phyloP scores from a whole-genome alignment of 2,797 vertebrate genomes.

The Urocyon cinereoargenteus region DNA sequence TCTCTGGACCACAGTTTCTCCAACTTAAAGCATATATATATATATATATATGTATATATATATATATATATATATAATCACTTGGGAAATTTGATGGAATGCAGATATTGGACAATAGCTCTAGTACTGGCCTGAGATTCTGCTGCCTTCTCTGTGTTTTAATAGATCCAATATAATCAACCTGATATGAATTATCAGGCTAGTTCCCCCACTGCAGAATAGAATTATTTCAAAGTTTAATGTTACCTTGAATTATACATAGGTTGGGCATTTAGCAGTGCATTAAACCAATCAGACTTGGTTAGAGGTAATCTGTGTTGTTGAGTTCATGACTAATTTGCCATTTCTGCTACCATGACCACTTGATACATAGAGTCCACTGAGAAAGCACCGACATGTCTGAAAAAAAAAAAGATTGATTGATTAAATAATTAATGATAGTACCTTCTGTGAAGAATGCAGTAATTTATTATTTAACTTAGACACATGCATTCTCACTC shows the following conservation, averaged over 20 bases:
- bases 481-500: not conserved
- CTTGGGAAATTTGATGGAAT: not conserved
- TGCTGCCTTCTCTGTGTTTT: not conserved
- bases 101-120: not conserved
- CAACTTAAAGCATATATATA: not conserved
- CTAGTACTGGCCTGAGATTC: not conserved
- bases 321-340: not conserved
- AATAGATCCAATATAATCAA: not conserved
- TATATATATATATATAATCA: no score
- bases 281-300: not conserved
- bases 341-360: not conserved
- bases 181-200: not conserved
- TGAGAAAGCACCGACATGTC: not conserved
- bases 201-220: not conserved
- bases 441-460: not conserved
- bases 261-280: not conserved
- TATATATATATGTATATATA: no score
- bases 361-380: not conserved
- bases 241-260: not conserved
- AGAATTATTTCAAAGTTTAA: not conserved
- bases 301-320: not conserved
- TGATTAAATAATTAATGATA: not conserved
- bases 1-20: not conserved
- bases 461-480: not conserved
- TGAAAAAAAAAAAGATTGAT: not conserved